Percentiles rank a stretch among this genome's conserved stretches.
Evolutionary conservation across 2,888 invertebrate genomes (phyloP).

Genomic region (Phalera bucephala): DNA sequence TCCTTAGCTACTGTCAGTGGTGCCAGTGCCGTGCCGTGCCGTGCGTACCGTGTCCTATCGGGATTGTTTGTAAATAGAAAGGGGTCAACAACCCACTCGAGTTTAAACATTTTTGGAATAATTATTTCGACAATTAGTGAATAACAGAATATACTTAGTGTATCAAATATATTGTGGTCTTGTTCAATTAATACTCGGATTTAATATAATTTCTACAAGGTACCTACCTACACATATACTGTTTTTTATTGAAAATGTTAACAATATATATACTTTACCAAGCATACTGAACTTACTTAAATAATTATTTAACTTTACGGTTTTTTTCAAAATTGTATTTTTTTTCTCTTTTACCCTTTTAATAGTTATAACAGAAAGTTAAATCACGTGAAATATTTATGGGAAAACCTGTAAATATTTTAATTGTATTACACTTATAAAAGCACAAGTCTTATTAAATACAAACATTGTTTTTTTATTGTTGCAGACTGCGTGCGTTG

Average conservation of each 20-base stretch:
- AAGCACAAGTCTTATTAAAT: too few species aligned
- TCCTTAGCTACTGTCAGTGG: conserved; percentile 25
- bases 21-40: conserved; percentile 17
- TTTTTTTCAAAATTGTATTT: conserved; percentile 3
- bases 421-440: too few species aligned
- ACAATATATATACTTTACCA: background rate
- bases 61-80: conserved; percentile 66
- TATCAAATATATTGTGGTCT: background rate
- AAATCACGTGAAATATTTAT: too few species aligned
- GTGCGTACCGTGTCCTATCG: conserved; percentile 27
- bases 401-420: too few species aligned
- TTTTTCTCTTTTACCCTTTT: too few species aligned
- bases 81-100: conserved; percentile 45
- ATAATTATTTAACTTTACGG: conserved; percentile 6
- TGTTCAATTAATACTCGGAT: conserved; percentile 4
- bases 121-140: background rate
- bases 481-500: conserved; percentile 81
- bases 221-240: too few species aligned
- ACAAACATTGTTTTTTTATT: too few species aligned
- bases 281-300: background rate
- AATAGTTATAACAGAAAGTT: too few species aligned
- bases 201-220: too few species aligned
- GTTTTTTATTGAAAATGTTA: too few species aligned
- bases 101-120: background rate
- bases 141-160: background rate